Conservation (phyloP, 2,888 invertebrate genomes). For the Volucella inanis region DNA sequence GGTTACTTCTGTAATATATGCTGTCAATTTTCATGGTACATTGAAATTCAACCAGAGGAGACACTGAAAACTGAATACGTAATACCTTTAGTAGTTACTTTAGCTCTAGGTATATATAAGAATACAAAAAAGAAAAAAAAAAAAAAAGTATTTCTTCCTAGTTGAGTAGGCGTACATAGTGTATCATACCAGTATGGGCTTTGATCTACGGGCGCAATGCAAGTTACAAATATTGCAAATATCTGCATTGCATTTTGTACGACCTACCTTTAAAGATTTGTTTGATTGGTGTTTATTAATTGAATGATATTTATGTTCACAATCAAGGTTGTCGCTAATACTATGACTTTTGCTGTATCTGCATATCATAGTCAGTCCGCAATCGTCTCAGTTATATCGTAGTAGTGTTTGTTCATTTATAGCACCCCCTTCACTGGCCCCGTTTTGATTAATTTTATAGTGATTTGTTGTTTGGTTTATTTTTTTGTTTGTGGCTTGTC, state of each 20-base stretch:
- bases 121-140: background rate
- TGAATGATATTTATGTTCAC: conserved; percentile 32
- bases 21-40: conserved; percentile 32
- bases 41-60: conserved; percentile 26
- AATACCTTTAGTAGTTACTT: conserved; percentile 15
- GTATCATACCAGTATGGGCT: background rate
- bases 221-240: too few relatives aligned
- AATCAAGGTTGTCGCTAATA: conserved; percentile 37
- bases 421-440: conserved; percentile 38
- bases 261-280: conserved; percentile 2
- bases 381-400: background rate
- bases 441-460: conserved; percentile 48
- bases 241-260: conserved; percentile 7
- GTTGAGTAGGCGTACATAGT: conserved; percentile 17
- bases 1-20: background rate
- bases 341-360: conserved; percentile 5
- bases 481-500: conserved; percentile 15
- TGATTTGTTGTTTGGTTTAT: conserved; percentile 32
- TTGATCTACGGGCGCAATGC: too few relatives aligned
- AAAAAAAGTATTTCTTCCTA: background rate
- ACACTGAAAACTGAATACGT: conserved; percentile 44
- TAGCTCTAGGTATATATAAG: background rate
- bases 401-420: conserved; percentile 6
- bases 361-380: conserved; percentile 7
- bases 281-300: conserved; percentile 39